These are phyloP conservation scores for Cervus canadensis DNA, from an alignment of 2,113 vertebrate species.

Conservation along the genomic window DNA sequence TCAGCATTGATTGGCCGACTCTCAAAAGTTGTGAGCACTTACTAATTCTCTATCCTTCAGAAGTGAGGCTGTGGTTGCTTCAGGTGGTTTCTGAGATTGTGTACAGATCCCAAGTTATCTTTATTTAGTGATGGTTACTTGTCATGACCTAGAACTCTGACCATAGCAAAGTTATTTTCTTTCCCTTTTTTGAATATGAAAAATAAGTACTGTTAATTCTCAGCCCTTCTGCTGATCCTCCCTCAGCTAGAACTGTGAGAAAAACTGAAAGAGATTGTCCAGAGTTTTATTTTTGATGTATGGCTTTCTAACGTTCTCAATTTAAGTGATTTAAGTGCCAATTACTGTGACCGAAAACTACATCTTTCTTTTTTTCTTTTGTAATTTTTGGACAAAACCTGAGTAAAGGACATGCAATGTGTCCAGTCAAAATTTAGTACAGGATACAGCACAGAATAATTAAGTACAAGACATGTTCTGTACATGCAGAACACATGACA, in stretches of 20 bases:
- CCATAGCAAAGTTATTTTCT: neutral
- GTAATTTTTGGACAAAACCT: neutral
- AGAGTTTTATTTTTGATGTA: neutral
- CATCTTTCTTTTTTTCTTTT: neutral
- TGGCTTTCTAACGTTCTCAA: neutral
- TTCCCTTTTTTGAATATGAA: neutral
- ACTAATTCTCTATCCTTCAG: neutral
- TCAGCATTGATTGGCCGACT: neutral
- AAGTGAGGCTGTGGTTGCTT: neutral
- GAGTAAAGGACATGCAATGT: neutral
- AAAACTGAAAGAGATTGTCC: neutral
- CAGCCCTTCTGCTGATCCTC: neutral
- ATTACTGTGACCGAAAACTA: neutral
- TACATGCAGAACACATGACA: neutral
- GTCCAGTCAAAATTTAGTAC: neutral
- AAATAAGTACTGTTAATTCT: conserved; percentile 1
- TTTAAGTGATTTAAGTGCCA: neutral
- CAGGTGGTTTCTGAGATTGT: neutral
- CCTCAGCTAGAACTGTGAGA: neutral
- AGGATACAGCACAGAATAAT: neutral
- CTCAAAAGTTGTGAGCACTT: neutral
- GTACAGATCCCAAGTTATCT: neutral
- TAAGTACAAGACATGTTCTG: neutral
- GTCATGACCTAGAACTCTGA: neutral
- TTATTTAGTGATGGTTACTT: neutral